Evolutionary conservation across 2,888 invertebrate species (phyloP).

Genomic region (Gymnocheta viridis): DNA sequence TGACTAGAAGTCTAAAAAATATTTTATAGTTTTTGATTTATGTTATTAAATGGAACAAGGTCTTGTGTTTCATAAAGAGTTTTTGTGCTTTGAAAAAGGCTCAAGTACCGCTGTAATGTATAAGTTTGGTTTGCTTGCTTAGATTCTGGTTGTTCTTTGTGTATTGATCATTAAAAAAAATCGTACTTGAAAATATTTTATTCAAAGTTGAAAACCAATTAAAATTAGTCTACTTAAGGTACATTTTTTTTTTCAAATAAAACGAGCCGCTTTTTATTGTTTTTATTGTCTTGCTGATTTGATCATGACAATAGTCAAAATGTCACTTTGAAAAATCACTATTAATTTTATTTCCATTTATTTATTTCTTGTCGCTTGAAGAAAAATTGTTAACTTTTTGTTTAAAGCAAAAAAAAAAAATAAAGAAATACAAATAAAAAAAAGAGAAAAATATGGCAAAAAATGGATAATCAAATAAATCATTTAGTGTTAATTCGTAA

Average conservation of each 20-base stretch:
- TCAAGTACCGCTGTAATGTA: conserved; percentile 26
- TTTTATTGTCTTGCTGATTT: conserved; percentile 62
- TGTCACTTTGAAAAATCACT: conserved; percentile 67
- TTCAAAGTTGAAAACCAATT: conserved; percentile 48
- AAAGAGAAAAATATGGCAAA: conserved; percentile 44
- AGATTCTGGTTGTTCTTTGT: background rate
- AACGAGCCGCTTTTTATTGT: conserved; percentile 59
- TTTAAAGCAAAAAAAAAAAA: conserved; percentile 71
- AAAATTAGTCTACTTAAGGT: conserved; percentile 62
- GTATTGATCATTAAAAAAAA: background rate
- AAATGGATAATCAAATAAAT: conserved; percentile 61
- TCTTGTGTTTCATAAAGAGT: background rate
- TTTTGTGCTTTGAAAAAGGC: background rate
- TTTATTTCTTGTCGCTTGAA: conserved; percentile 67
- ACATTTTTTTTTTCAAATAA: conserved; percentile 41
- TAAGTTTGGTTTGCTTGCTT: no score
- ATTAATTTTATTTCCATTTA: conserved; percentile 60
- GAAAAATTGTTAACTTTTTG: conserved; percentile 75
- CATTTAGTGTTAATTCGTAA: conserved; percentile 66
- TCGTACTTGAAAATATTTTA: background rate
- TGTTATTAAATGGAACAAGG: conserved; percentile 62
- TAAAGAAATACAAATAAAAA: background rate
- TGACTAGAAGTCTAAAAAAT: conserved; percentile 8
- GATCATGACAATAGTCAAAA: conserved; percentile 68
- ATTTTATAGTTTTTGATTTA: conserved; percentile 59